Evolutionary conservation across 2,888 invertebrate genomes (phyloP).

Genomic region (Dolomedes plantarius): DNA sequence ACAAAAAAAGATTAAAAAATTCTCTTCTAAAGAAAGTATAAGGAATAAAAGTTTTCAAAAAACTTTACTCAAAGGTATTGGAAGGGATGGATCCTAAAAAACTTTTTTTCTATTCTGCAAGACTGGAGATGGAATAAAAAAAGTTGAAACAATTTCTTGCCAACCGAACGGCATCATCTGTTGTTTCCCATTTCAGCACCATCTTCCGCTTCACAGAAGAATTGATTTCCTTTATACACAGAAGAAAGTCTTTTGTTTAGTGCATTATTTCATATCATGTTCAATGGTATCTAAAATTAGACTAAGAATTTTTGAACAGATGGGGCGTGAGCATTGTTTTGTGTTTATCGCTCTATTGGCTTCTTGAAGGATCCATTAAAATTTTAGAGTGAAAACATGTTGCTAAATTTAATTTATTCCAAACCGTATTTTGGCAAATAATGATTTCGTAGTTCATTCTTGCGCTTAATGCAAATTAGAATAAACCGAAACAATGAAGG

Average conservation of each 20-base stretch:
- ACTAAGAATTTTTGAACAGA: neutral
- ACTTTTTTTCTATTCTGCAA: neutral
- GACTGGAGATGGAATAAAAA: neutral
- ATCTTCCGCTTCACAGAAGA: constrained; percentile 15
- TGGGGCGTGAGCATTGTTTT: neutral
- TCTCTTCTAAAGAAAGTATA: neutral
- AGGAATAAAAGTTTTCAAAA: neutral
- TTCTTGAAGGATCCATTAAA: neutral
- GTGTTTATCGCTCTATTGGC: neutral
- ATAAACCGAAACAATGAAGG: no score
- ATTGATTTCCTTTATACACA: constrained; percentile 60
- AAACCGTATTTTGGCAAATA: no score
- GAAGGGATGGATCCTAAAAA: no score
- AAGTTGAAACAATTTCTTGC: constrained; percentile 43
- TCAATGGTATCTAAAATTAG: constrained; percentile 41
- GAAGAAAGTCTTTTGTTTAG: constrained; percentile 37
- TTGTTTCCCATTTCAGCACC: constrained; percentile 46
- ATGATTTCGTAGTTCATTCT: no score
- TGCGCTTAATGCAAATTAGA: no score
- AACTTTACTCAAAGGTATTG: neutral
- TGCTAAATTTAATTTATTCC: no score
- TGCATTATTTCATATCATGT: constrained; percentile 33
- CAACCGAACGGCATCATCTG: constrained; percentile 47
- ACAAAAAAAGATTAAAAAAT: neutral
- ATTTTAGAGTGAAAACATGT: no score